A percentile compares a stretch with the other conserved stretches of the same genome.
Evolutionary conservation across 2,113 vertebrate genomes (phyloP).

Genomic region (Prochilodus magdalenae): DNA sequence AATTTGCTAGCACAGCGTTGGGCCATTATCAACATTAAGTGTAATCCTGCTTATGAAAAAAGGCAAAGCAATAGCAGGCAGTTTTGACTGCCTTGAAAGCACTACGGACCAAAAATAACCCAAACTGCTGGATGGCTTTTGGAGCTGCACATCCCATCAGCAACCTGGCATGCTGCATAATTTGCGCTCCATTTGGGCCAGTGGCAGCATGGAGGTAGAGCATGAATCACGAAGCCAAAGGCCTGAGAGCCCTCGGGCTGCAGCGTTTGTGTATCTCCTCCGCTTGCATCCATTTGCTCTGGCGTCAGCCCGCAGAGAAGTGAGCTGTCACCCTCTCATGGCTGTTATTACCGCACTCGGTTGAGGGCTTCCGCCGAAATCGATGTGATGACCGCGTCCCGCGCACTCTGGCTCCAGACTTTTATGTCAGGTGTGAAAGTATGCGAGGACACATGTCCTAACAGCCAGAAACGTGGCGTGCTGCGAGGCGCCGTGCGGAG

Average conservation of each 20-base stretch:
- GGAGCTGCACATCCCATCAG: constrained; percentile 34
- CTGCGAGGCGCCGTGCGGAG: background rate
- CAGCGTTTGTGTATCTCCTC: constrained; percentile 27
- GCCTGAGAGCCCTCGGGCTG: constrained; percentile 26
- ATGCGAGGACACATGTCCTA: constrained; percentile 11
- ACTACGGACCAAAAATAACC: constrained; percentile 31
- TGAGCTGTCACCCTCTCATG: constrained; percentile 32
- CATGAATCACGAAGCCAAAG: constrained; percentile 43
- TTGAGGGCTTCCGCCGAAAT: constrained; percentile 38
- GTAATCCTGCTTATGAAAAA: background rate
- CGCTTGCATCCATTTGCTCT: constrained; percentile 36
- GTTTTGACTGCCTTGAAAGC: constrained; percentile 4
- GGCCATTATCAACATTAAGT: background rate
- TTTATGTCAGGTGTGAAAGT: constrained; percentile 38
- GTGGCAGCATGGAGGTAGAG: constrained; percentile 24
- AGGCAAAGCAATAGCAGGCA: background rate
- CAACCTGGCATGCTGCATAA: constrained; percentile 35
- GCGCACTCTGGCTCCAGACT: background rate
- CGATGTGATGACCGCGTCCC: constrained; percentile 34
- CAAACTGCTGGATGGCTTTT: constrained; percentile 28
- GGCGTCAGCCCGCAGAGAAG: constrained; percentile 32
- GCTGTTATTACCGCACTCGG: constrained; percentile 33
- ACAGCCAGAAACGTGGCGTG: constrained; percentile 14
- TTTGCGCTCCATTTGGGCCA: constrained; percentile 46
- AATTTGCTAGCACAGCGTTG: background rate